phyloP scores from a whole-genome alignment of 2,113 vertebrate genomes.

The Labrus mixtus region DNA sequence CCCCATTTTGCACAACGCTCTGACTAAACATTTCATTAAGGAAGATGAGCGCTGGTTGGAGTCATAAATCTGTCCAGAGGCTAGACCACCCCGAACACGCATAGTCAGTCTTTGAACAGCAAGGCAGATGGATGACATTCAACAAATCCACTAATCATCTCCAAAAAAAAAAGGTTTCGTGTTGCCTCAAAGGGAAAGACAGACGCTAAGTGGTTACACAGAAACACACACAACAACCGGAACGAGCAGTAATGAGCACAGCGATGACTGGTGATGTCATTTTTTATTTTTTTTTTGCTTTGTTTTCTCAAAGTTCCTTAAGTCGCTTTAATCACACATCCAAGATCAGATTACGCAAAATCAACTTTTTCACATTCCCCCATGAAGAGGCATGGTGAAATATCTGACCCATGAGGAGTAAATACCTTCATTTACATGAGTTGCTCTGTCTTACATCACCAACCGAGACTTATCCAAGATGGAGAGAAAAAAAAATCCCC shows the following conservation, averaged over 20 bases:
- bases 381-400: slow-evolving; percentile 11
- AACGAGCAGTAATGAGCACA: slow-evolving; percentile 25
- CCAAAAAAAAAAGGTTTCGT: slow-evolving; percentile 50
- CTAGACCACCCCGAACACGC: slow-evolving; percentile 70
- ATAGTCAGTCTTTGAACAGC: slow-evolving; percentile 44
- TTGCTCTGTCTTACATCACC: slow-evolving; percentile 54
- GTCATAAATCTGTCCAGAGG: slow-evolving; percentile 74
- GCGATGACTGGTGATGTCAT: slow-evolving; percentile 53
- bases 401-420: slow-evolving; percentile 37
- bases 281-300: background rate
- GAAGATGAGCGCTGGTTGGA: slow-evolving; percentile 53
- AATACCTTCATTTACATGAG: slow-evolving; percentile 21
- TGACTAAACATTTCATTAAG: slow-evolving; percentile 82
- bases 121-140: slow-evolving; percentile 62
- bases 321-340: background rate
- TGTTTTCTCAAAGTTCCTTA: background rate
- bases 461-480: slow-evolving; percentile 13
- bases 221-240: slow-evolving; percentile 18
- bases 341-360: slow-evolving; percentile 18
- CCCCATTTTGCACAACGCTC: slow-evolving; percentile 75
- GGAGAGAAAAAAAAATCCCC: slow-evolving; percentile 28
- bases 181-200: slow-evolving; percentile 50
- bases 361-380: slow-evolving; percentile 34
- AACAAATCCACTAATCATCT: slow-evolving; percentile 73
- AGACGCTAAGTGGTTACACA: background rate